A percentile compares a stretch with the other conserved stretches of the same genome.
These are phyloP conservation scores for Ophthalmolycus amberensis DNA, from an alignment of 2,113 vertebrate species.

Conservation along the genomic window DNA sequence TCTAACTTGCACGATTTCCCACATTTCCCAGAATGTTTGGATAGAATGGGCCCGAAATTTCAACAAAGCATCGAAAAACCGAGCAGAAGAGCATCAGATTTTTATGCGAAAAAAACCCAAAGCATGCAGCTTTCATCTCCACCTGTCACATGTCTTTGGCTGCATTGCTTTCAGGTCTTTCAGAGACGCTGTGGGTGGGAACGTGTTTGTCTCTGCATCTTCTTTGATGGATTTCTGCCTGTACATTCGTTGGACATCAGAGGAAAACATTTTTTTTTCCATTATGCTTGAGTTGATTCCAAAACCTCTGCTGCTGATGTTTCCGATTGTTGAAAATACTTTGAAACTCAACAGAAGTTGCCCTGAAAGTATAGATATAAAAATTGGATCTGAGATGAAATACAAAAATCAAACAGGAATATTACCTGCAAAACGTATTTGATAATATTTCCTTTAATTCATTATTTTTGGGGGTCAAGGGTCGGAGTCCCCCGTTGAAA, in stretches of 20 bases:
- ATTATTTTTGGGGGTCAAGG: too few relatives aligned
- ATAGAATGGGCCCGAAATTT: not conserved
- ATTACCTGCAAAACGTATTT: not conserved
- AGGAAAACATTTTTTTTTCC: not conserved
- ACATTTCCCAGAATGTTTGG: not conserved
- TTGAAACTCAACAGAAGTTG: not conserved
- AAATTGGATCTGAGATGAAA: not conserved
- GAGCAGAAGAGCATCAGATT: not conserved
- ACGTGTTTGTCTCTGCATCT: slow-evolving; percentile 7
- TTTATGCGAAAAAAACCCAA: not conserved
- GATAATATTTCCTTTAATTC: not conserved
- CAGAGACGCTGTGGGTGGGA: slow-evolving; percentile 15
- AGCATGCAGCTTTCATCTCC: not conserved
- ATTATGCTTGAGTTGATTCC: not conserved
- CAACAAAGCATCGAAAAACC: not conserved
- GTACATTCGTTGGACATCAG: slow-evolving; percentile 20
- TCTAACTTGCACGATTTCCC: not conserved
- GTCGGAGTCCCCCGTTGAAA: not conserved
- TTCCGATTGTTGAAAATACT: not conserved
- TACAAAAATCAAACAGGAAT: not conserved
- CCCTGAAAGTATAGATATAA: not conserved
- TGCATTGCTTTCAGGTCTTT: slow-evolving; percentile 12
- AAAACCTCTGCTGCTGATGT: slow-evolving; percentile 9
- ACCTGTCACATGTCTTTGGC: not conserved
- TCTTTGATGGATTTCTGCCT: slow-evolving; percentile 31